These are phyloP conservation scores for Atractosteus spatula DNA, from an alignment of 2,113 vertebrate genomes.

Conservation along the genomic window DNA sequence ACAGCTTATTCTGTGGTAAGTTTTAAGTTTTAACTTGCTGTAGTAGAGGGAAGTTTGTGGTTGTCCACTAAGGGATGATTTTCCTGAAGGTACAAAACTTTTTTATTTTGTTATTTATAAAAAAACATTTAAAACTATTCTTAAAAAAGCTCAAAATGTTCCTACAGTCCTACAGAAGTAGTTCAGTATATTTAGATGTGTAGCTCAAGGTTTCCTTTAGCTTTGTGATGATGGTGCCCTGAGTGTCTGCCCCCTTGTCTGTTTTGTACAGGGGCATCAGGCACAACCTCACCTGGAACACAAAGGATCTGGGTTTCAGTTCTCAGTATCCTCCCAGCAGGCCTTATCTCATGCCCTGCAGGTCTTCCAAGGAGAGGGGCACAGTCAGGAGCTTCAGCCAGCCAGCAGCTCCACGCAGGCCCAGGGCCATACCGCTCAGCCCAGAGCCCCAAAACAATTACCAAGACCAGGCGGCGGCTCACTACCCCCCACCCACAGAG, in stretches of 20 bases:
- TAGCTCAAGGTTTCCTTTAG: too few species aligned
- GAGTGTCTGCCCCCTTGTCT: neutral
- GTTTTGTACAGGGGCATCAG: slow-evolving; percentile 73
- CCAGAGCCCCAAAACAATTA: slow-evolving; percentile 6
- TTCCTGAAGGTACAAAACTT: too few species aligned
- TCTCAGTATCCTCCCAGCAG: slow-evolving; percentile 65
- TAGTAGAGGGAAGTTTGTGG: too few species aligned
- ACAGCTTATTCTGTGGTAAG: slow-evolving; percentile 84
- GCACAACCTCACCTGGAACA: slow-evolving; percentile 83
- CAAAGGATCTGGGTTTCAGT: slow-evolving; percentile 67
- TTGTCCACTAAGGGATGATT: too few species aligned
- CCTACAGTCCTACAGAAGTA: too few species aligned
- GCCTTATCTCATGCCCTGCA: slow-evolving; percentile 72
- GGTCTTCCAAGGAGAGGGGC: slow-evolving; percentile 35
- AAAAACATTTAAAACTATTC: neutral
- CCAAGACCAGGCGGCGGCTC: slow-evolving; percentile 25
- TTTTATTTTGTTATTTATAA: too few species aligned
- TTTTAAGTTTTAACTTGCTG: slow-evolving; percentile 5
- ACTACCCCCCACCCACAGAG: slow-evolving; percentile 46
- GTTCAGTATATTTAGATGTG: too few species aligned
- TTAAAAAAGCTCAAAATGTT: neutral
- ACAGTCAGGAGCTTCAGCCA: slow-evolving; percentile 14
- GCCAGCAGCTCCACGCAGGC: slow-evolving; percentile 8
- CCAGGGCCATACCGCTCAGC: slow-evolving; percentile 9
- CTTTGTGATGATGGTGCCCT: too few species aligned